These are phyloP conservation scores for Amphiduros pacificus DNA, from an alignment of 2,888 invertebrate genomes.

Conservation along the genomic window DNA sequence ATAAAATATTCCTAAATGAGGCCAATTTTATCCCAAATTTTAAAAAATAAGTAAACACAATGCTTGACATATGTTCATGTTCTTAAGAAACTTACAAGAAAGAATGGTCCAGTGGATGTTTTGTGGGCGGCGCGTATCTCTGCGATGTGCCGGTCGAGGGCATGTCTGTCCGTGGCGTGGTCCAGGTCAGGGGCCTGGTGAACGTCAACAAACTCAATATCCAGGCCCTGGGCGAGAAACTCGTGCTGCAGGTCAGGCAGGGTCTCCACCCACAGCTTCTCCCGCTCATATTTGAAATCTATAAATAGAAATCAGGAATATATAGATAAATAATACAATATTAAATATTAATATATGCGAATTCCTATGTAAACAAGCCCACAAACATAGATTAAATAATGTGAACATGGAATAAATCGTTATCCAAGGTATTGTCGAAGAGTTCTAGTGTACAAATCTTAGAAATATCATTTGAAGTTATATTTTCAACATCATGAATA, in stretches of 20 bases:
- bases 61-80: no score
- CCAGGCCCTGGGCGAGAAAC: not conserved
- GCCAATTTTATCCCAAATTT: no score
- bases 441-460: no score
- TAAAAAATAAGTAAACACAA: no score
- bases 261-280: constrained; percentile 13
- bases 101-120: constrained; percentile 4
- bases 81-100: constrained; percentile 2
- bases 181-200: constrained; percentile 2
- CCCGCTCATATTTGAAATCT: constrained; percentile 10
- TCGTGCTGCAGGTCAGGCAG: constrained; percentile 3
- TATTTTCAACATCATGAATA: no score
- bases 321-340: not conserved
- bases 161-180: constrained; percentile 4
- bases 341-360: not conserved
- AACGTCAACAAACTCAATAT: not conserved
- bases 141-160: not conserved
- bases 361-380: no score
- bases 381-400: no score
- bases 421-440: no score
- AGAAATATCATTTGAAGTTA: no score
- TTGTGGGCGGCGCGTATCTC: not conserved
- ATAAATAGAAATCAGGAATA: not conserved
- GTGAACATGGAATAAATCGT: no score
- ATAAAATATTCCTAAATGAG: no score